These are phyloP conservation scores for Machaerirhynchus nigripectus DNA, from an alignment of 2,113 vertebrate species.

Conservation along the genomic window DNA sequence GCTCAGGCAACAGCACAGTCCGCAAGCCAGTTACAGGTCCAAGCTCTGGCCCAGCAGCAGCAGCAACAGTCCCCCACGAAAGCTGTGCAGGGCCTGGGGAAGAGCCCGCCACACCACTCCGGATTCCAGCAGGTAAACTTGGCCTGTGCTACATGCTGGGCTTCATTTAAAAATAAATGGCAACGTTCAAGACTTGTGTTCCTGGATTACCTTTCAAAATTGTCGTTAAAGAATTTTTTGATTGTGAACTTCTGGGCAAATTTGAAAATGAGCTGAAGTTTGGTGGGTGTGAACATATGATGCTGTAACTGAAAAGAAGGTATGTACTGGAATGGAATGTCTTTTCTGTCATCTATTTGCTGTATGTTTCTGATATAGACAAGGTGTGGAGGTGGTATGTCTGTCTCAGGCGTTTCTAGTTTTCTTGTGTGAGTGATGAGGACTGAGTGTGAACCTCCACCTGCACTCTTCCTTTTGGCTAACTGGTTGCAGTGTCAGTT, in stretches of 20 bases:
- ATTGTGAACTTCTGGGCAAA: background rate
- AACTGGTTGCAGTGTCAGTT: background rate
- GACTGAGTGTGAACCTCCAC: background rate
- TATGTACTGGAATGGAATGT: background rate
- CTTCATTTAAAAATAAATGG: background rate
- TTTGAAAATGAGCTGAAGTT: background rate
- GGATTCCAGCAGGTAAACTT: constrained; percentile 89
- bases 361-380: background rate
- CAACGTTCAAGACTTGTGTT: background rate
- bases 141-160: background rate
- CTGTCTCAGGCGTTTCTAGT: background rate
- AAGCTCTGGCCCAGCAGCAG: constrained; percentile 80
- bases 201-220: background rate
- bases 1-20: constrained; percentile 86
- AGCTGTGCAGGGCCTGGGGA: constrained; percentile 83
- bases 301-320: background rate
- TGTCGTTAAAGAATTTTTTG: background rate
- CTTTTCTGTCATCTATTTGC: background rate
- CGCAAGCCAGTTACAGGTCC: constrained; percentile 86
- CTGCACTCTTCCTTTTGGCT: background rate
- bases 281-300: accelerated
- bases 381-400: background rate
- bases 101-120: constrained; percentile 90
- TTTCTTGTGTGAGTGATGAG: background rate
- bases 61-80: constrained; percentile 86